Evolutionary conservation across 2,797 vertebrate species (phyloP), one percentile per base, ranked within the genome.

Genomic region (Hyperoplus immaculatus): DNA sequence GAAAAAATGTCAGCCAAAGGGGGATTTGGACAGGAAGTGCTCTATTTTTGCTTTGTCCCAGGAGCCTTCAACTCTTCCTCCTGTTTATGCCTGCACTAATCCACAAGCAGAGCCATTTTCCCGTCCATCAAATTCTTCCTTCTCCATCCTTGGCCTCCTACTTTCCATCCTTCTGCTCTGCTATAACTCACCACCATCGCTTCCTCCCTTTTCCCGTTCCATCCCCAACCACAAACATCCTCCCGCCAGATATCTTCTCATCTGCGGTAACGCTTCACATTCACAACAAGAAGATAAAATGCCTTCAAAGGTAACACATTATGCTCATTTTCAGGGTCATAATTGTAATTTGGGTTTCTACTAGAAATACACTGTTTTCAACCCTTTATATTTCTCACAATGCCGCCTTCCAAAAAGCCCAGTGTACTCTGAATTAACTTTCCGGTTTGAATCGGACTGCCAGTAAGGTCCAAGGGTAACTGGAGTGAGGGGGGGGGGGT

Each of bases 1-100:
- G 36, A 16, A 63, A 67, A 49, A 38, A 77, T 14, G 16, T 36
- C 41, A 12, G 15, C 16, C 50, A 11, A 4, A 29, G 29, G 29
- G 43, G 10, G 10, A 45, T 45, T 45, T 57, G 53, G 60, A 56
- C 80, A 90, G 87, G 86, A 87, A 69, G 67, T 71, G 56, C 45
- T 84, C 83, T 75, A 74, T 80, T 83, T 83, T 83, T 86, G 85
- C 56, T 86, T 84, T 74, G 46, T 78, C 43, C 42, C 61, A 63
- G 50, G 53, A 51, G 54, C 71, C 64, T 60, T 78, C 57, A 57
- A 8, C 41, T 51, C 59, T 58, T 77, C 51, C 72, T 43, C 64
- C 49, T 63, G 7, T 68, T 69, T 62, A 81, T 57, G n/a, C 29
- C 45, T 62, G 50, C 8, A 36, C 29, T 39, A 15, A 60, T 47